Base-by-base conservation (phyloP, 2,113 vertebrate species). In the Pseudorasbora parva region DNA sequence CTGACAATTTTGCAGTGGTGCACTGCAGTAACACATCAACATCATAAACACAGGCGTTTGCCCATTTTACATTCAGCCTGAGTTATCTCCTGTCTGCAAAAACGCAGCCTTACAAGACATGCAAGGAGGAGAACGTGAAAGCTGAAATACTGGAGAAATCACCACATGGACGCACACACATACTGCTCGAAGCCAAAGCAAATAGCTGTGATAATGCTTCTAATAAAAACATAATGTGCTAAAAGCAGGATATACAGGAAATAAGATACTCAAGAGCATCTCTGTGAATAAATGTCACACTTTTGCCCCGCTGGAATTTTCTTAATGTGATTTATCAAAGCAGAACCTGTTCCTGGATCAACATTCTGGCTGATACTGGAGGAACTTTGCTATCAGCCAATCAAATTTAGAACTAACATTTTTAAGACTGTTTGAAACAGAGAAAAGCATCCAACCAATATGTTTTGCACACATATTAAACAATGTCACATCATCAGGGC, bases 21-120 rank as follows among this genome's bases (percentile, higher is more conserved):
- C 62, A 56, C 62, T 81, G 64, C 79, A 69, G 79, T 21, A 56
- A 15, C 15, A 80, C 60, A 51, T 66, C 43, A 66, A 33, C 78
- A 30, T 66, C 43, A 66, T 27, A 64, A 30, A 78, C 83, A 86
- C 71, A 47, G 79, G 88, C 84, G 47, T 89, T n/a, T 87, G 81
- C 89, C 87, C 79, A 88, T 90, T 90, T 86, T 59, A 77, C 45
- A 69, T 81, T 81, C 62, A 66, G 78, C 27, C 5, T 41, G 21
- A 23, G 64, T 54, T 56, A 81, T 81, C 62, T 81, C 6, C 17
- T 69, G 14, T 30, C 64, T 37, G 47, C 10, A 10, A 76, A 75
- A 56, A 37, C 78, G 4, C 41, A 6, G 19, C 56, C 21, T 33
- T 23, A 47, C 56, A 79, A 4, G 10, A 77, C 25, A 80, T 45